Evolutionary conservation across 1,140 invertebrate genomes (phyloP), one percentile per base, ranked within the genome.

Genomic region (Neelides sp.): DNA sequence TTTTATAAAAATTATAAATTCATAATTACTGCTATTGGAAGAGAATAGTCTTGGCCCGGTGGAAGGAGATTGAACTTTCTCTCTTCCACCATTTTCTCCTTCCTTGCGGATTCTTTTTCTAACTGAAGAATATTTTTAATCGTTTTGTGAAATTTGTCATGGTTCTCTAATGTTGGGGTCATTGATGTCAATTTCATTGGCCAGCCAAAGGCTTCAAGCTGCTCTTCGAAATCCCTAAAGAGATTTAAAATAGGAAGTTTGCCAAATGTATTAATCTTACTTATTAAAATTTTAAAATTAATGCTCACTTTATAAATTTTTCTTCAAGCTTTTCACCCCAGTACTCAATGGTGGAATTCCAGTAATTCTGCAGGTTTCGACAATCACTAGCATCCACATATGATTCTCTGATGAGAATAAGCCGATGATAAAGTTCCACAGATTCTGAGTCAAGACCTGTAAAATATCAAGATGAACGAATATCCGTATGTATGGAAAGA

Each of bases 141-240:
- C 1, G 50, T 41, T 13, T 20, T 12, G 13, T 49, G 51, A 46
- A 59, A 54, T 40, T 59, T 59, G 35, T 59, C 51, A 20, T 56
- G 47, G 20, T 44, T 22, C 34, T 60, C 58, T 37, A 56, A 47
- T n/a, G 58, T 54, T 20, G 58, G 58, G n/a, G 23, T 55, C 20
- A 50, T 19, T 23, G 46, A 36, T 28, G 50, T 40, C 2, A 55
- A 19, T 12, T 20, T 46, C n/a, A 36, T 12, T 26, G 59, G 59
- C 59, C 59, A 61, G 0, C 55, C 55, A 43, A 61, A 51, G 12
- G 42, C 24, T 39, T 52, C 36, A 8, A 61, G 42, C 13, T 48
- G 17, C 7, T 57, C 46, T 24, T 52, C 53, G 20, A 60, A 60
- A 45, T 57, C 55, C 13, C 48, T 56, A 35, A 1, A 42, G 44